Evolutionary conservation across 2,797 vertebrate species (phyloP).

Genomic region (Acanthiza pusilla): DNA sequence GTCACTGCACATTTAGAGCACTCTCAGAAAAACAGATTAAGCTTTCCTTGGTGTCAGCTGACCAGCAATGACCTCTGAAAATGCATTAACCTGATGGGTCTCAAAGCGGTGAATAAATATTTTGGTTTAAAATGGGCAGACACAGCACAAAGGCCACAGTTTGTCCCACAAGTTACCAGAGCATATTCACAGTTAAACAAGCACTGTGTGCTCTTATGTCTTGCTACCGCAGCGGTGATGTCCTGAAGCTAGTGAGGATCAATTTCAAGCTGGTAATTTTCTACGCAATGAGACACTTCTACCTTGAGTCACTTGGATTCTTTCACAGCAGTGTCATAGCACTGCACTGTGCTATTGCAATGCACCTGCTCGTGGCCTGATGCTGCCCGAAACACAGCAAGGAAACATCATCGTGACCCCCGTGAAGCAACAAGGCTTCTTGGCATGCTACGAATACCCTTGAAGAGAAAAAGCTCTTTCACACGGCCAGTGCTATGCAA

Average conservation of each 20-base stretch:
- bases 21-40: neutral
- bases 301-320: neutral
- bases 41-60: neutral
- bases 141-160: neutral
- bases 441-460: neutral
- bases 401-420: neutral
- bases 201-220: neutral
- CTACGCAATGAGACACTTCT: neutral
- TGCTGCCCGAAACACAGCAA: neutral
- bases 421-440: neutral
- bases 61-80: neutral
- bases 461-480: neutral
- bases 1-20: neutral
- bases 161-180: neutral
- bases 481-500: neutral
- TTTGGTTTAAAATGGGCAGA: neutral
- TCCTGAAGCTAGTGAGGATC: neutral
- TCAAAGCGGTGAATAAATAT: neutral
- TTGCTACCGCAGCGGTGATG: neutral
- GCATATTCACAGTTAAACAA: neutral
- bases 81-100: neutral
- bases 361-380: neutral
- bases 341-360: neutral
- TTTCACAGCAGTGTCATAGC: neutral
- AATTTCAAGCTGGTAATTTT: slow-evolving; percentile 6